Percentiles rank a stretch among this genome's conserved stretches.
Conservation (phyloP, 2,113 vertebrate genomes). For the Shinisaurus crocodilurus region DNA sequence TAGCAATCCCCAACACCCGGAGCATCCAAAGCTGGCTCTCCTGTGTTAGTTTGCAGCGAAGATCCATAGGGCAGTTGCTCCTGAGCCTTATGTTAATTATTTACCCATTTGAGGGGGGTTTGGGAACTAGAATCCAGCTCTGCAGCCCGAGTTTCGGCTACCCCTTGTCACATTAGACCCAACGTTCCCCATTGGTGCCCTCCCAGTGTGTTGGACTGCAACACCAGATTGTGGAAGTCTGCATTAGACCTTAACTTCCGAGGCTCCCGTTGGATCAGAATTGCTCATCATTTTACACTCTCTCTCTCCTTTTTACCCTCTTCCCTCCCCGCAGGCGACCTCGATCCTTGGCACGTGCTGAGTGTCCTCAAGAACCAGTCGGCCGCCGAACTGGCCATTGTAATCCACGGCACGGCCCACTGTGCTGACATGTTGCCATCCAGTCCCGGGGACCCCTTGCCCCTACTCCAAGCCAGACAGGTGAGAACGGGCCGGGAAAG, state of each 20-base stretch:
- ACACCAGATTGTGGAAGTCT: too few relatives aligned
- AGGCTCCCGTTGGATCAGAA: background rate
- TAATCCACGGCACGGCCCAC: slow-evolving; percentile 78
- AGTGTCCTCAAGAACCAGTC: slow-evolving; percentile 70
- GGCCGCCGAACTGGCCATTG: slow-evolving; percentile 52
- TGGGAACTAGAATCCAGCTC: background rate
- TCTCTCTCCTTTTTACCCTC: background rate
- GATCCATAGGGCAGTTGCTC: background rate
- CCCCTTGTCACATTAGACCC: background rate
- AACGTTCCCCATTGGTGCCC: too few relatives aligned
- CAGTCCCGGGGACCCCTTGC: slow-evolving; percentile 50
- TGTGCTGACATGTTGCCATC: slow-evolving; percentile 76
- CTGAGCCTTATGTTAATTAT: background rate
- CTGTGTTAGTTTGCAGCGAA: background rate
- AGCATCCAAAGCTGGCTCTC: too few relatives aligned
- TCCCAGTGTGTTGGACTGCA: too few relatives aligned
- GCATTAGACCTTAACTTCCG: background rate
- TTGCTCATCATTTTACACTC: too few relatives aligned
- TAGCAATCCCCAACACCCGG: too few relatives aligned
- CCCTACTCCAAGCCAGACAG: slow-evolving; percentile 72
- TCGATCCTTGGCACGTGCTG: slow-evolving; percentile 80
- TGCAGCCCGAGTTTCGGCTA: background rate
- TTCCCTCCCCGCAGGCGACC: slow-evolving; percentile 61
- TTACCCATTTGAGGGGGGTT: too few relatives aligned
- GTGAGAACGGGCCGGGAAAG: slow-evolving; percentile 38